Evolutionary conservation across 2,797 vertebrate species (phyloP), one percentile per base, ranked within the genome.

Genomic region (Esox lucius): DNA sequence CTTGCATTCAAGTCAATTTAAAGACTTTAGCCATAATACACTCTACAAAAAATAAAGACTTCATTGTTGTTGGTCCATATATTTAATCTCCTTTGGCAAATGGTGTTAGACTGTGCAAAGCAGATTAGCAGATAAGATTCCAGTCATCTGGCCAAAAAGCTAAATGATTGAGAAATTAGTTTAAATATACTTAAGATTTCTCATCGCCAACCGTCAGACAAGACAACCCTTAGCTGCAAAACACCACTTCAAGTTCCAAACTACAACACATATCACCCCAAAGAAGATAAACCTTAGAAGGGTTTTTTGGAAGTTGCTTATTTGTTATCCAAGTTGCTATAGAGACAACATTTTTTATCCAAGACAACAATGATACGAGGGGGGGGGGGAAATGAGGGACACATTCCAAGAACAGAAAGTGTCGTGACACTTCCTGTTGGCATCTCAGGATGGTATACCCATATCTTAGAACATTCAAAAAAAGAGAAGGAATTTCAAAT

Each of bases 271-370:
- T 5, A 56, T 56, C 19, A 22, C 17, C 17, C 19, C 19, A 56
- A 56, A 22, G 19, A n/a, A 59, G 7, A 59, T 22, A 59, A 59
- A 70, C 16, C 35, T 78, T 71, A 75, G 17, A 35, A 49, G 77
- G 76, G 75, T 24, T 70, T 69, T 71, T 26, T 22, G 66, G 49
- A 74, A 81, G 79, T 83, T 78, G 85, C 74, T 33, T 81, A 79
- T 81, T 70, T 83, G 86, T 86, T 86, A 83, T 9, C 0, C 53
- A 8, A 11, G 86, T 90, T 42, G 68, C 88, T 31, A 85, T 83
- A 83, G 91, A 74, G 74, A 91, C 78, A 0, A 65, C 81, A 83
- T 82, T 89, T 75, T 71, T 1, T 2, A 19, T 9, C n/a, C n/a
- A 19, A 51, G 46, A 80, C 81, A 85, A 86, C 87, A 84, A 68